These are phyloP conservation scores for Melitaea athalia DNA, from an alignment of 2,888 invertebrate genomes.

Conservation along the genomic window DNA sequence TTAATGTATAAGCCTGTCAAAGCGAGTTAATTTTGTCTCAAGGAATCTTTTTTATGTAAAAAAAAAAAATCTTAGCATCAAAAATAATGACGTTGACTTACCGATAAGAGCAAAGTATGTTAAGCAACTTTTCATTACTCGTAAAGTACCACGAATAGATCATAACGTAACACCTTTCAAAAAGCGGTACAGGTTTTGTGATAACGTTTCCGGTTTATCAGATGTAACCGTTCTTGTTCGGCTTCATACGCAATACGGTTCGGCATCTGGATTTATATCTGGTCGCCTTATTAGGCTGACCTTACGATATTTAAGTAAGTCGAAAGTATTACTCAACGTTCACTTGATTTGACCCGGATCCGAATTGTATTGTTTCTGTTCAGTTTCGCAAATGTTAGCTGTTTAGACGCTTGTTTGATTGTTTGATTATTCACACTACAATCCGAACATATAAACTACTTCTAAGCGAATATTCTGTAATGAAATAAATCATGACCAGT, in stretches of 20 bases:
- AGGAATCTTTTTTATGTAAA: not conserved
- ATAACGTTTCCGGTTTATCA: constrained; percentile 60
- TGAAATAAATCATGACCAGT: too few species aligned
- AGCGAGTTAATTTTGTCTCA: too few species aligned
- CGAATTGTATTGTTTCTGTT: constrained; percentile 29
- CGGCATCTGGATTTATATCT: constrained; percentile 25
- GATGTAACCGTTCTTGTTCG: constrained; percentile 38
- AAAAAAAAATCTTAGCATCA: not conserved
- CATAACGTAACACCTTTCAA: constrained; percentile 63
- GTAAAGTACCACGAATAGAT: constrained; percentile 17
- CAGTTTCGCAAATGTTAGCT: constrained; percentile 19
- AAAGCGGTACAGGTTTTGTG: constrained; percentile 58
- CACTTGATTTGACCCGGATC: constrained; percentile 43
- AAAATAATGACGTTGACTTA: constrained; percentile 10
- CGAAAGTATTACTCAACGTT: constrained; percentile 32
- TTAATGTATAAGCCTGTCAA: too few species aligned
- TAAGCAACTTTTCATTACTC: constrained; percentile 13
- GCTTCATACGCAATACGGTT: constrained; percentile 26
- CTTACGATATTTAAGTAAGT: constrained; percentile 31
- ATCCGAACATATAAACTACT: not conserved
- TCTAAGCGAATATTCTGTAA: not conserved
- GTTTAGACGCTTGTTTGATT: constrained; percentile 11
- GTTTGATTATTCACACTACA: constrained; percentile 13
- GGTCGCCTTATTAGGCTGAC: constrained; percentile 29
- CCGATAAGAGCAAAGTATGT: not conserved